These are phyloP conservation scores for Sympetrum striolatum DNA, from an alignment of 2,888 invertebrate genomes.

Conservation along the genomic window DNA sequence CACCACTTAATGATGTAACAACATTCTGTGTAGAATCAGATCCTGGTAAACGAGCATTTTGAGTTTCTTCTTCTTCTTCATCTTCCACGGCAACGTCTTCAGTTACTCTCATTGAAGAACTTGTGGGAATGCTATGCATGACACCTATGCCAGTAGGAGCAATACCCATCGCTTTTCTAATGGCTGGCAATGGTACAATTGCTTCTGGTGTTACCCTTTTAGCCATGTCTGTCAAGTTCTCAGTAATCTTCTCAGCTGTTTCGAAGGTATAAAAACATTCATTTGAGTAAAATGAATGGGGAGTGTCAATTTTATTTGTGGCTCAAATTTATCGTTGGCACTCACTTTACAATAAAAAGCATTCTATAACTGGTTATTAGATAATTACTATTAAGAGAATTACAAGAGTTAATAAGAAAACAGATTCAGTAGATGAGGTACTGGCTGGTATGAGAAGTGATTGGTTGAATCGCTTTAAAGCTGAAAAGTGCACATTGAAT, in stretches of 20 bases:
- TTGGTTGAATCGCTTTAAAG: no score
- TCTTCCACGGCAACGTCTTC: neutral
- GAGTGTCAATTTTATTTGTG: neutral
- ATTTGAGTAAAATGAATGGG: neutral
- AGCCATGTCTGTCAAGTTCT: conserved; percentile 77
- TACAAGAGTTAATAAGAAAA: no score
- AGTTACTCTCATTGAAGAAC: neutral
- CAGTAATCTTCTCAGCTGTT: conserved; percentile 69
- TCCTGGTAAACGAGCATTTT: neutral
- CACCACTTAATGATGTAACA: neutral
- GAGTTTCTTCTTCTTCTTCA: conserved; percentile 13
- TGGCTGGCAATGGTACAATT: conserved; percentile 70
- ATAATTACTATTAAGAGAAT: no score
- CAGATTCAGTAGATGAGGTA: no score
- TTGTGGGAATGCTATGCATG: neutral
- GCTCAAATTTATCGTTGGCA: no score
- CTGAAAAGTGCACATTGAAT: no score
- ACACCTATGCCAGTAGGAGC: neutral
- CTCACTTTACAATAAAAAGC: no score
- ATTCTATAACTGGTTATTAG: no score
- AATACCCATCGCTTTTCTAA: conserved; percentile 77
- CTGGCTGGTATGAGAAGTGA: no score
- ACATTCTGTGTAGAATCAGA: neutral
- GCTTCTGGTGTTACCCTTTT: conserved; percentile 76
- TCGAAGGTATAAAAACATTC: neutral